These are phyloP conservation scores for Drosophila kikkawai DNA, from an alignment of 1,140 invertebrate species.

Conservation along the genomic window DNA sequence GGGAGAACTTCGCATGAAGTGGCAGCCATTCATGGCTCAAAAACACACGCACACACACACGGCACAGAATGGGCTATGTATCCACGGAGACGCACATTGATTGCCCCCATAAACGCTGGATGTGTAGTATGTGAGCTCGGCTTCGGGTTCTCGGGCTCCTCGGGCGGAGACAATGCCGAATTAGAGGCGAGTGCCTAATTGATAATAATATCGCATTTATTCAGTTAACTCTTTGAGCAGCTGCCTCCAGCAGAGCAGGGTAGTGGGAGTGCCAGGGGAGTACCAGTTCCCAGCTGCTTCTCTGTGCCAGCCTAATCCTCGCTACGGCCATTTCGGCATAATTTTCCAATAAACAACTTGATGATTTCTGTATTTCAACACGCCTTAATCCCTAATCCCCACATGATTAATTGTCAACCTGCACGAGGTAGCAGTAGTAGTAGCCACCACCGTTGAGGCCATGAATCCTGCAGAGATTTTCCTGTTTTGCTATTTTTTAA, in stretches of 20 bases:
- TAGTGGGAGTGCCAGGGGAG: conserved; percentile 3
- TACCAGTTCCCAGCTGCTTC: conserved; percentile 27
- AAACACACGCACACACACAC: not conserved
- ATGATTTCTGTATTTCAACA: conserved; percentile 68
- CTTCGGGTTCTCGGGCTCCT: no score
- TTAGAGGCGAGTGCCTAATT: conserved; percentile 71
- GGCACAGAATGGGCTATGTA: not conserved
- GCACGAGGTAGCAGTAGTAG: conserved; percentile 26
- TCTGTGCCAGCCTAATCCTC: conserved; percentile 2
- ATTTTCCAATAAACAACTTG: conserved; percentile 75
- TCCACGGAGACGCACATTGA: conserved; percentile 45
- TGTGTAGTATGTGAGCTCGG: not conserved
- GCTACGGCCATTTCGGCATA: conserved; percentile 45
- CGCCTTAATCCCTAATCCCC: conserved; percentile 65
- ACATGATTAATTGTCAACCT: conserved; percentile 83
- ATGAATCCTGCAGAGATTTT: conserved; percentile 47
- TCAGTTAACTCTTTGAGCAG: conserved; percentile 66
- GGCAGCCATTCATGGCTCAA: conserved; percentile 62
- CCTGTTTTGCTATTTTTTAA: conserved; percentile 68
- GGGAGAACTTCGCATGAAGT: conserved; percentile 79
- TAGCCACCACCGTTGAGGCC: conserved; percentile 20
- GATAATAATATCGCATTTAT: conserved; percentile 78
- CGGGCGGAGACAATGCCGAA: conserved; percentile 36
- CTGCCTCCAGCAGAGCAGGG: not conserved
- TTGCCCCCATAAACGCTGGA: conserved; percentile 63